Base-by-base conservation (phyloP, 2,888 invertebrate genomes). In the Melinaea marsaeus region DNA sequence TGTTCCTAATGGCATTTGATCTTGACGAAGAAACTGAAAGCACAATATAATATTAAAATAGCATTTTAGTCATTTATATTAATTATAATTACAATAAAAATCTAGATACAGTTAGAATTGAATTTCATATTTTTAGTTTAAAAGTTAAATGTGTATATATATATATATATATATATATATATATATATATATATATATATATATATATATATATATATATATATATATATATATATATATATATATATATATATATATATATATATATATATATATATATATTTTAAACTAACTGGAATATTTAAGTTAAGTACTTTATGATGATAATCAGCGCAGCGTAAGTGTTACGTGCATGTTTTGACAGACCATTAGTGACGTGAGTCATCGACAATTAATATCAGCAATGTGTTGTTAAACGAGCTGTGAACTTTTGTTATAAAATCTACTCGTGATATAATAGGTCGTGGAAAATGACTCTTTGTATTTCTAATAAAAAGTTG, bases 1-100 rank as follows among this genome's bases (percentile, higher is more conserved):
- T 61, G 71, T 71, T 67, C 69, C 66, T 72, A 70, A 73, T 68
- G 67, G 67, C 59, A 46, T 55, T 65, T 32, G 51, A 51, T 63
- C 46, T 22, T 22, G 22, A 45, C 42, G 45, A 35, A 22, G 48
- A 51, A 13, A 62, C 46, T 62, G 55, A 51, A 13, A 13, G 33
- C 7, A 47, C 33, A 35, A 34, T n/a, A 37, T 37, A 2, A 37
- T 22, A 22, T 22, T 22, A 22, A 22, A 22, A 22, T 22, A 22
- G 22, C 22, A 22, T 22, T 22, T 22, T 1, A 22, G 22, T 1
- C 22, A 22, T 22, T 22, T 22, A 1, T 22, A 22, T 22, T 22
- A 22, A 22, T 22, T 22, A 22, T 22, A 22, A 22, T 22, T 22
- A 22, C 22, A 22, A 22, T 22, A 22, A 22, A 22, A 22, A 22